These are phyloP conservation scores for Ephestia elutella DNA, from an alignment of 1,140 invertebrate species.

Conservation along the genomic window DNA sequence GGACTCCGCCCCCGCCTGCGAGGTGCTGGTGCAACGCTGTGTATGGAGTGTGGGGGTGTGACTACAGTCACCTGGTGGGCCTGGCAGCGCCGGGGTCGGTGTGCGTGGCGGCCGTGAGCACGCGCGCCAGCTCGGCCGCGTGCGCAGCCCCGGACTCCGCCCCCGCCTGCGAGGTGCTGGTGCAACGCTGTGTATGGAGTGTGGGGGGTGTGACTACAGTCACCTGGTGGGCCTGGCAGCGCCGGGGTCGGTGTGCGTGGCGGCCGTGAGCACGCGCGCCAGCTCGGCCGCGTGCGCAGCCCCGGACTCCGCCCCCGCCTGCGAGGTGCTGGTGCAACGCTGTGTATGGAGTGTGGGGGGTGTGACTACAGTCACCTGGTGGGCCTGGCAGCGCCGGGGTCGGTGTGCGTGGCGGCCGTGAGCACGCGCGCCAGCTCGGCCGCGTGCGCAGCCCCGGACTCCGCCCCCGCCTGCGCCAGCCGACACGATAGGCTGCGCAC, in stretches of 20 bases:
- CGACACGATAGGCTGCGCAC: constrained; percentile 21
- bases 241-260: constrained; percentile 30
- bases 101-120: constrained; percentile 25
- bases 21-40: too few relatives aligned
- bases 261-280: constrained; percentile 33
- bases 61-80: too few relatives aligned
- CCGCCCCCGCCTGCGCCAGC: constrained; percentile 30
- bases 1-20: constrained; percentile 29
- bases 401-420: constrained; percentile 22
- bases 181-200: too few relatives aligned
- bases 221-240: neutral
- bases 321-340: constrained; percentile 48
- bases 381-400: constrained; percentile 19
- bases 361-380: neutral
- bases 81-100: too few relatives aligned
- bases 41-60: too few relatives aligned
- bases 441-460: constrained; percentile 34
- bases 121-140: constrained; percentile 40
- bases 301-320: constrained; percentile 29
- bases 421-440: constrained; percentile 42
- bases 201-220: too few relatives aligned
- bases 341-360: too few relatives aligned
- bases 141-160: constrained; percentile 31
- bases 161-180: constrained; percentile 38
- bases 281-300: constrained; percentile 38